phyloP scores from a whole-genome alignment of 2,888 invertebrate genomes.

The Melinaea marsaeus region DNA sequence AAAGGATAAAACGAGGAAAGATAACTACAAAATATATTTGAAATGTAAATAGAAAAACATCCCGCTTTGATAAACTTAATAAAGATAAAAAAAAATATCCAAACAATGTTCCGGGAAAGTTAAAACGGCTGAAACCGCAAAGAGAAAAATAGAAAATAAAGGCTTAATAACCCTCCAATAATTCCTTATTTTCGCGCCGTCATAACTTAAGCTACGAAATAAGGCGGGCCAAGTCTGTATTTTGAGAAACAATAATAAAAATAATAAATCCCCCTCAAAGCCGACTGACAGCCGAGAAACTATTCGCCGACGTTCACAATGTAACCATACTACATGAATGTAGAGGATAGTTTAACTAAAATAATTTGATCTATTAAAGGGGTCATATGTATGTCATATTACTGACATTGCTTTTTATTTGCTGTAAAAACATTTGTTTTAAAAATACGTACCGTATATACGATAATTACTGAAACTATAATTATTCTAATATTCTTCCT shows the following conservation, averaged over 20 bases:
- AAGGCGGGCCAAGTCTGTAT: slow-evolving; percentile 53
- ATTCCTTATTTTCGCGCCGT: slow-evolving; percentile 32
- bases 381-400: too few species aligned
- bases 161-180: slow-evolving; percentile 27
- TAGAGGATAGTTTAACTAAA: slow-evolving; percentile 6
- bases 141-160: slow-evolving; percentile 13
- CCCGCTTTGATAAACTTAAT: slow-evolving; percentile 2
- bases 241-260: slow-evolving; percentile 73
- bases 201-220: slow-evolving; percentile 34
- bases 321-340: slow-evolving; percentile 33
- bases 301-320: slow-evolving; percentile 58
- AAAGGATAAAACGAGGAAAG: too few species aligned
- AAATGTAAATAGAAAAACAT: neutral
- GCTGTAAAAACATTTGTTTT: too few species aligned
- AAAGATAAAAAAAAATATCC: slow-evolving; percentile 19
- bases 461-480: too few species aligned
- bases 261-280: slow-evolving; percentile 76
- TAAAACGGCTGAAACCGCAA: slow-evolving; percentile 12
- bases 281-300: slow-evolving; percentile 73
- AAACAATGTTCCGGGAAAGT: slow-evolving; percentile 15
- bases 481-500: too few species aligned
- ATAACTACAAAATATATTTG: too few species aligned
- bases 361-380: neutral
- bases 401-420: too few species aligned
- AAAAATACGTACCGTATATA: too few species aligned